Percentiles rank a stretch among this genome's conserved stretches.
Evolutionary conservation across 2,113 vertebrate genomes (phyloP).

Genomic region (Heliornis fulica): DNA sequence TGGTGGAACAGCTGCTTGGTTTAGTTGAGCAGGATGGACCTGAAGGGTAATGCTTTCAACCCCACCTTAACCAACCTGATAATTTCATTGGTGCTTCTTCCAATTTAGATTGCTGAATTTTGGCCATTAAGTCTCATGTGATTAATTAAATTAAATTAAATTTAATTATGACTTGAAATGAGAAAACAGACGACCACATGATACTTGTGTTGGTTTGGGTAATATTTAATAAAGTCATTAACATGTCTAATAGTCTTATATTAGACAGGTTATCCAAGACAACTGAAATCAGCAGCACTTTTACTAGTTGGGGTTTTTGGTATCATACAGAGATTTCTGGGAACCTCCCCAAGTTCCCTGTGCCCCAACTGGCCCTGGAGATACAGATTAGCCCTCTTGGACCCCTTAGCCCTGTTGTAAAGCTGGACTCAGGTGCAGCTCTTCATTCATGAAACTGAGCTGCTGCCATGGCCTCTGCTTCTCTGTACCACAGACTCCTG

Average conservation of each 20-base stretch:
- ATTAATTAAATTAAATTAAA: too few relatives aligned
- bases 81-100: neutral
- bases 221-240: neutral
- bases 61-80: rapidly evolving
- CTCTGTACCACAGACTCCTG: neutral
- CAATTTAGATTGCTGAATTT: neutral
- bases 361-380: neutral
- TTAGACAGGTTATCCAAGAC: neutral
- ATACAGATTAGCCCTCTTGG: neutral
- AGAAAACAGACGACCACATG: neutral
- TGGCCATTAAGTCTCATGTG: neutral
- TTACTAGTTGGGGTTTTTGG: neutral
- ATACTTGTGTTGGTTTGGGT: neutral
- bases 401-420: neutral
- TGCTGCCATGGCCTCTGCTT: neutral
- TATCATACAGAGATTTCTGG: neutral
- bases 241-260: neutral
- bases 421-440: too few relatives aligned
- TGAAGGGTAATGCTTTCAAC: neutral
- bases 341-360: neutral
- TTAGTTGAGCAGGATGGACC: neutral
- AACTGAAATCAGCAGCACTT: neutral
- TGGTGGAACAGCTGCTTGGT: neutral
- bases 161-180: neutral
- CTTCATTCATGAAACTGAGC: neutral